A percentile compares a stretch with the other conserved stretches of the same genome.
phyloP scores from a whole-genome alignment of 2,797 vertebrate genomes.

The Australoheros facetus region DNA sequence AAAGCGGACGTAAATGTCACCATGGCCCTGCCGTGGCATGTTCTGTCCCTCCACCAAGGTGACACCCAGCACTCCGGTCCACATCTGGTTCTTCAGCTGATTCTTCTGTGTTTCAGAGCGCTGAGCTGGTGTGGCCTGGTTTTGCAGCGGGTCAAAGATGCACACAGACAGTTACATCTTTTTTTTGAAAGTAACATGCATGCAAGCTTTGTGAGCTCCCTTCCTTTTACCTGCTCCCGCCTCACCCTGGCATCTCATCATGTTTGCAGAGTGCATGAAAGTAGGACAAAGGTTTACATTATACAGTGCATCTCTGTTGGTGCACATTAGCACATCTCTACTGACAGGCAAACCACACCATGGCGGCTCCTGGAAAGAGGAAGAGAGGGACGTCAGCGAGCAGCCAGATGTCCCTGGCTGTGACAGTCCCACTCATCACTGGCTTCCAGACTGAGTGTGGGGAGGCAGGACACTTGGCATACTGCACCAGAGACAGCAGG shows the following conservation, averaged over 20 bases:
- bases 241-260: slow-evolving; percentile 59
- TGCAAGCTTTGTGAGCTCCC: slow-evolving; percentile 17
- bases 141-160: slow-evolving; percentile 50
- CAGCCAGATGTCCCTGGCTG: slow-evolving; percentile 80
- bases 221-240: slow-evolving; percentile 53
- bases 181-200: background rate
- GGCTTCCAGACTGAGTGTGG: slow-evolving; percentile 78
- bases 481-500: slow-evolving; percentile 79
- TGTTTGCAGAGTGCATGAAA: slow-evolving; percentile 67
- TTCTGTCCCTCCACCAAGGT: slow-evolving; percentile 91
- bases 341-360: slow-evolving; percentile 76
- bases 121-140: slow-evolving; percentile 27
- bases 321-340: slow-evolving; percentile 78
- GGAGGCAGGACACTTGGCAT: slow-evolving; percentile 81
- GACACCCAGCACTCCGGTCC: slow-evolving; percentile 88
- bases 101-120: slow-evolving; percentile 78
- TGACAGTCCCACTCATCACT: slow-evolving; percentile 83
- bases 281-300: slow-evolving; percentile 75
- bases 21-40: slow-evolving; percentile 81
- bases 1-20: slow-evolving; percentile 90
- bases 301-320: slow-evolving; percentile 71
- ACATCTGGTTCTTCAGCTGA: slow-evolving; percentile 84
- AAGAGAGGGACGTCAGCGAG: slow-evolving; percentile 74
- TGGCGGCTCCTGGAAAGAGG: slow-evolving; percentile 69
- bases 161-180: slow-evolving; percentile 12